These are phyloP conservation scores for Lomographa bimaculata DNA, from an alignment of 2,888 invertebrate species.

Conservation along the genomic window DNA sequence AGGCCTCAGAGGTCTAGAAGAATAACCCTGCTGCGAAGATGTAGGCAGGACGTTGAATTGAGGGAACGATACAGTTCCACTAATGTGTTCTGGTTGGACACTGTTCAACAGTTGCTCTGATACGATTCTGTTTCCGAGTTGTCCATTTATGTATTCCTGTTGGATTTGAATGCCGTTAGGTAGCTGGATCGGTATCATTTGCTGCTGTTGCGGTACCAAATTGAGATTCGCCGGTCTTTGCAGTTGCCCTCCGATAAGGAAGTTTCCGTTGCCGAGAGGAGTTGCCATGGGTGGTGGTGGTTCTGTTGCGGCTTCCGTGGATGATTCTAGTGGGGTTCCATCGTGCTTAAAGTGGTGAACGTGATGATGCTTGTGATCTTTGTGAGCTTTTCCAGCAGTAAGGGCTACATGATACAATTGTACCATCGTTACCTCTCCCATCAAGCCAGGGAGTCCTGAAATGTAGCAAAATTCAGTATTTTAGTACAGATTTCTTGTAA, in stretches of 20 bases:
- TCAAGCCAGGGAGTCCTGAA: conserved; percentile 85
- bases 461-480: no score
- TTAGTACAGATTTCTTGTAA: no score
- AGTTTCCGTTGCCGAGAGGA: conserved; percentile 78
- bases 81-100: conserved; percentile 49
- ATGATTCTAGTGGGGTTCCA: conserved; percentile 84
- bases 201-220: conserved; percentile 60
- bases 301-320: conserved; percentile 83
- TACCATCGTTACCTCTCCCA: conserved; percentile 91
- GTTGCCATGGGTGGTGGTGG: conserved; percentile 72
- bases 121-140: conserved; percentile 82
- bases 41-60: conserved; percentile 44
- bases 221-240: conserved; percentile 83
- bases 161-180: conserved; percentile 78
- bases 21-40: conserved; percentile 36
- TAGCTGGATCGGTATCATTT: conserved; percentile 63
- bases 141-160: conserved; percentile 86
- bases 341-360: conserved; percentile 91
- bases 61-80: conserved; percentile 32
- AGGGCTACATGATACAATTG: conserved; percentile 92
- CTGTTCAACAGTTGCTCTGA: conserved; percentile 81
- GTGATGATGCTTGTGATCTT: conserved; percentile 94
- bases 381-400: conserved; percentile 93
- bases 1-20: conserved; percentile 48
- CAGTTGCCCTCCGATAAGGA: conserved; percentile 86